Percentiles rank a stretch among this genome's conserved stretches.
These are phyloP conservation scores for Allobates femoralis DNA, from an alignment of 2,797 vertebrate genomes.

Conservation along the genomic window DNA sequence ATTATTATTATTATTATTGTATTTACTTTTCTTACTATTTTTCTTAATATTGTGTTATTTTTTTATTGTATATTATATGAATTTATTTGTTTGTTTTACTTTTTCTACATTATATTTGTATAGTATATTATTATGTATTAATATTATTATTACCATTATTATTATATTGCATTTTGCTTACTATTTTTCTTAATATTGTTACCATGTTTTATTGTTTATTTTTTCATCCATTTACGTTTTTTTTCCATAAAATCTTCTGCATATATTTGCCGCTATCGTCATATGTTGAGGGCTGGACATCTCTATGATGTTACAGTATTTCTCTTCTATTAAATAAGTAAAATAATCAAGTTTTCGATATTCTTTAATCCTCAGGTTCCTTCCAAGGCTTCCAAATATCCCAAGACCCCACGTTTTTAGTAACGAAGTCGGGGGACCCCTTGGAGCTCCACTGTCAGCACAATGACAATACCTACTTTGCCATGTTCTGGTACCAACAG, in stretches of 20 bases:
- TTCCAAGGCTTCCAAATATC: constrained; percentile 22
- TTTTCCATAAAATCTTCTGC: not conserved
- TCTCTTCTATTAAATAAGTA: not conserved
- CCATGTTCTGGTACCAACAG: constrained; percentile 49
- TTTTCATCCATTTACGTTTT: no score
- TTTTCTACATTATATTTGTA: no score
- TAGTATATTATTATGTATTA: no score
- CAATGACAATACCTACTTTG: not conserved
- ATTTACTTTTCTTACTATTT: no score
- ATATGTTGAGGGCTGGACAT: no score
- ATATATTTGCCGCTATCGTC: not conserved
- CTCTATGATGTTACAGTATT: not conserved
- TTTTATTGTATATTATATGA: no score
- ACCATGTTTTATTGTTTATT: not conserved
- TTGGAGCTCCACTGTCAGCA: constrained; percentile 11
- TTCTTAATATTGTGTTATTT: no score
- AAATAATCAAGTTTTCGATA: not conserved
- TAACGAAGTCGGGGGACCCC: not conserved
- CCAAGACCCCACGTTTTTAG: not conserved
- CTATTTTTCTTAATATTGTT: not conserved
- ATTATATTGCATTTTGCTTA: not conserved
- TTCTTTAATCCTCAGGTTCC: not conserved
- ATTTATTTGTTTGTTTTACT: no score
- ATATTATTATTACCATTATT: no score
- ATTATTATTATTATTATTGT: no score